Evolutionary conservation across 1,140 invertebrate genomes (phyloP).

Genomic region (Notospermus geniculatus): DNA sequence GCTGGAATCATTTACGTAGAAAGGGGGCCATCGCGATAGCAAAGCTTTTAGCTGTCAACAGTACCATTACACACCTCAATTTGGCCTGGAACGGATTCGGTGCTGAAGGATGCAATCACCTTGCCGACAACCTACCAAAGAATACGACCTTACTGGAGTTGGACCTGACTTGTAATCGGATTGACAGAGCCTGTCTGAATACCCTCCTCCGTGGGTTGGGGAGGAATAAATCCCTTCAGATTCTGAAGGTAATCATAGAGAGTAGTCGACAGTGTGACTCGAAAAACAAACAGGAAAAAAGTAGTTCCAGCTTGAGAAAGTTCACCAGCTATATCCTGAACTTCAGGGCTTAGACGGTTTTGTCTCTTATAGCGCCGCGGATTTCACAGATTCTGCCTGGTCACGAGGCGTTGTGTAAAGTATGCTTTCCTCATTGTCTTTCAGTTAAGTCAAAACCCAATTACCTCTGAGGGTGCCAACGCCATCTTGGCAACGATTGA

Average conservation of each 20-base stretch:
- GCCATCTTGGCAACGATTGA: conserved; percentile 30
- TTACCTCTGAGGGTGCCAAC: conserved; percentile 42
- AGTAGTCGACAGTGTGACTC: too few relatives aligned
- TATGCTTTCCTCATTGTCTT: conserved; percentile 11
- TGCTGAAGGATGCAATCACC: conserved; percentile 39
- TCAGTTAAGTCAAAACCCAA: conserved; percentile 38
- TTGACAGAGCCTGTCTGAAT: conserved; percentile 33
- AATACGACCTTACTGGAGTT: conserved; percentile 34
- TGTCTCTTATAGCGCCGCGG: too few relatives aligned
- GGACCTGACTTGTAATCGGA: conserved; percentile 41
- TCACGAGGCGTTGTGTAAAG: too few relatives aligned
- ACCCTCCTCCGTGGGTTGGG: conserved; percentile 35
- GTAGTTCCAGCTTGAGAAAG: too few relatives aligned
- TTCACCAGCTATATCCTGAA: too few relatives aligned
- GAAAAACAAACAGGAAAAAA: too few relatives aligned
- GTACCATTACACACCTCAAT: conserved; percentile 29
- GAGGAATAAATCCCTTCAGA: conserved; percentile 27
- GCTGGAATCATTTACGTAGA: conserved; percentile 37
- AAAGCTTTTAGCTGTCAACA: conserved; percentile 32
- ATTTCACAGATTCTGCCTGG: too few relatives aligned
- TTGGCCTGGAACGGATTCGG: conserved; percentile 50
- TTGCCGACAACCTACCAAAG: conserved; percentile 31
- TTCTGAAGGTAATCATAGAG: conserved; percentile 26
- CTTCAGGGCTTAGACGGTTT: too few relatives aligned
- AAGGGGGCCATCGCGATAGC: conserved; percentile 32